These are phyloP conservation scores for Hoplias malabaricus DNA, from an alignment of 2,113 vertebrate genomes.

Conservation along the genomic window DNA sequence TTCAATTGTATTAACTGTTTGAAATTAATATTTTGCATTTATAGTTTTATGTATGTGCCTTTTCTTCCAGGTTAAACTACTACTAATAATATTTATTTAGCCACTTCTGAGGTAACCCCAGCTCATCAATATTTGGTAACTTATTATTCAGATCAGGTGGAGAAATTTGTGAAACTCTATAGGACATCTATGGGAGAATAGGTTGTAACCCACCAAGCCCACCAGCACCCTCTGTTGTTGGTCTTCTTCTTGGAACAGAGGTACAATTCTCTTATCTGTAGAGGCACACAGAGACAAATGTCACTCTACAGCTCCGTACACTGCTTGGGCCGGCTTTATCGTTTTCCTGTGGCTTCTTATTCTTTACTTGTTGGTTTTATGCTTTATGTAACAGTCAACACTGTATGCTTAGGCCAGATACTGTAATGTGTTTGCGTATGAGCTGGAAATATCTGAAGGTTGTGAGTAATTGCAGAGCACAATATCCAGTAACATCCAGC, in stretches of 20 bases:
- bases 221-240: conserved; percentile 82
- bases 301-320: neutral
- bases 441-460: neutral
- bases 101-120: too few species aligned
- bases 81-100: too few species aligned
- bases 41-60: too few species aligned
- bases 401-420: neutral
- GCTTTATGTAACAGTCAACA: neutral
- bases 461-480: neutral
- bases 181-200: neutral
- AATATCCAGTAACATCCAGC: neutral
- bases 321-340: neutral
- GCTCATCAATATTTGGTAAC: neutral
- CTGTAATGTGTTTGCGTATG: neutral
- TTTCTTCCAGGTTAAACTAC: too few species aligned
- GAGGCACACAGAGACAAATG: conserved; percentile 71
- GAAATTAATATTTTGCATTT: too few species aligned
- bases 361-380: too few species aligned
- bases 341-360: neutral
- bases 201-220: conserved; percentile 81
- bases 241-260: conserved; percentile 92
- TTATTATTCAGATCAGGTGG: neutral
- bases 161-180: neutral
- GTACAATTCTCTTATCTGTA: conserved; percentile 81
- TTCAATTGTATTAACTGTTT: too few species aligned